Evolutionary conservation across 2,113 vertebrate species (phyloP), one percentile per base, ranked within the genome.

Genomic region (Gallinago media): DNA sequence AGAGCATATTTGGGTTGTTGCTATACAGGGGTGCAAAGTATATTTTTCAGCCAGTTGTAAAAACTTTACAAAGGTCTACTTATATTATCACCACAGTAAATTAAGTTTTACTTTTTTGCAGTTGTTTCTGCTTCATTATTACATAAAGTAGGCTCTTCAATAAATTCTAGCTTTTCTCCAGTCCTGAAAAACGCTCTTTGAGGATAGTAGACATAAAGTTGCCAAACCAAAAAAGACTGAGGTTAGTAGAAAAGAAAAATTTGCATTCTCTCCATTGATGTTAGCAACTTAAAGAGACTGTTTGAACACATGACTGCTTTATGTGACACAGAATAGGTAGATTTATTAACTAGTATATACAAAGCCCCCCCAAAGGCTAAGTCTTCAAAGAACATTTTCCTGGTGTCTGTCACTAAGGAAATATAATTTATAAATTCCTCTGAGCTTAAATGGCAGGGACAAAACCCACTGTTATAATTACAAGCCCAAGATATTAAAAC

Each of bases 381-480:
- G 56, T 47, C 71, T 72, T 71, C 65, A 74, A 83, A 29, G 52
- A 65, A 47, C 0, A 4, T 72, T 89, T 92, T 92, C 63, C 70
- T 73, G 32, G 46, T 61, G 23, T 95, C 31, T 79, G 21, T 88
- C 81, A 73, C 67, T 85, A 82, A 84, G 23, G 32, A 85, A 95
- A 88, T 23, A 32, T 54, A 23, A 92, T 55, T 15, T 89, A 54
- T 44, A 80, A 63, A 93, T 86, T 61, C 54, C 38, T 80, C 34
- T 42, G 26, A 88, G 55, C 56, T 87, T 83, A 79, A 96, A 94
- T 36, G 36, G 46, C 70, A 90, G 38, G 16, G 74, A 89, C 75
- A 78, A 56, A 96, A 61, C 42, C 8, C 15, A 73, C 31, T 58
- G 49, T 77, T 87, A 71, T 85, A 91, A 95, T 96, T 94, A 85